phyloP scores from a whole-genome alignment of 2,888 invertebrate species.

The Latheticus oryzae region DNA sequence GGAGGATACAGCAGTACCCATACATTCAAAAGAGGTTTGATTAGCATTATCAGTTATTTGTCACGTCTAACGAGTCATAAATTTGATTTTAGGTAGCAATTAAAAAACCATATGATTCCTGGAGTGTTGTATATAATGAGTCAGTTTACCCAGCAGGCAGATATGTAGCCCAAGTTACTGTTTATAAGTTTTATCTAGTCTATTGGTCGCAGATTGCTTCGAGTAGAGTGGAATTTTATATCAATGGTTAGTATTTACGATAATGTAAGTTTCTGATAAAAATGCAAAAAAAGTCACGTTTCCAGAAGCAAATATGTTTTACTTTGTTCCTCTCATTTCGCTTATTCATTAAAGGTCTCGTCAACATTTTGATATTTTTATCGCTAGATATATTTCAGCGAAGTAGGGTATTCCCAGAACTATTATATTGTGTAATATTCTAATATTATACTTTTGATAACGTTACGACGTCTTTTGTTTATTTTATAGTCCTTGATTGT shows the following conservation, averaged over 20 bases:
- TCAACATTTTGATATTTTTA: too few relatives aligned
- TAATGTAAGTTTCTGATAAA: too few relatives aligned
- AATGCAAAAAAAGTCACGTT: too few relatives aligned
- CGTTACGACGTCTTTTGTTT: too few relatives aligned
- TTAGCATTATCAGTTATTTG: too few relatives aligned
- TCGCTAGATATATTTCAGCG: neutral
- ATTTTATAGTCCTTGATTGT: too few relatives aligned
- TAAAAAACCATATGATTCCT: conserved; percentile 72
- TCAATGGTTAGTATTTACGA: conserved; percentile 53
- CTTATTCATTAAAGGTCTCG: too few relatives aligned
- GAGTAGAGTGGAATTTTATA: conserved; percentile 61
- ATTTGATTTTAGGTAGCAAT: too few relatives aligned
- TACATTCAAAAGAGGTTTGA: conserved; percentile 68
- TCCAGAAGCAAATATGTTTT: too few relatives aligned
- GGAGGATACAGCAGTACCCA: conserved; percentile 71
- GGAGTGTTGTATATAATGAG: conserved; percentile 72
- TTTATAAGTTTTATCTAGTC: conserved; percentile 60
- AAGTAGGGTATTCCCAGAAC: conserved; percentile 3
- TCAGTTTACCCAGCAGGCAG: conserved; percentile 69
- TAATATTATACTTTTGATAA: too few relatives aligned
- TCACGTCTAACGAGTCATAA: neutral
- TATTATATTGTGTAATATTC: too few relatives aligned
- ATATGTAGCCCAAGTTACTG: conserved; percentile 71
- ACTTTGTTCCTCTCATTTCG: too few relatives aligned
- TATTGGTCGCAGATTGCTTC: conserved; percentile 66